Percentiles rank a stretch among this genome's conserved stretches.
phyloP scores from a whole-genome alignment of 2,797 vertebrate genomes.

The Sebastes matsubarae region DNA sequence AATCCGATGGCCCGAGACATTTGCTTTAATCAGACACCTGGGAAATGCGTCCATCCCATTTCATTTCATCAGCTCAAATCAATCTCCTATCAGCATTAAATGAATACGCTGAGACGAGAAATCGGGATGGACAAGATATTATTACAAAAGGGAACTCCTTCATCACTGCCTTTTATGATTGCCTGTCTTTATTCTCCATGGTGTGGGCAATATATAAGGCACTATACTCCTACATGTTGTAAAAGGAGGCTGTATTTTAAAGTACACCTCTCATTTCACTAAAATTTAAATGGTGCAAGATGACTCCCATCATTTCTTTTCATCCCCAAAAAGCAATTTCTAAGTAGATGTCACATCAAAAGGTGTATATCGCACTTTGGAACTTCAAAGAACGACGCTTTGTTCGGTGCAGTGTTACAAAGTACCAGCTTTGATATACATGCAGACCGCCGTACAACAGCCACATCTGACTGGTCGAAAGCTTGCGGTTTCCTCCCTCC shows the following conservation, averaged over 20 bases:
- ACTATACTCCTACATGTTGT: not conserved
- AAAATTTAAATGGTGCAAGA: not conserved
- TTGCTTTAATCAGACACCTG: conserved; percentile 72
- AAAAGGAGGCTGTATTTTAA: not conserved
- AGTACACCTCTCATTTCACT: not conserved
- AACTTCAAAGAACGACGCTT: conserved; percentile 4
- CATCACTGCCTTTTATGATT: conserved; percentile 33
- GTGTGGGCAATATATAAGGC: not conserved
- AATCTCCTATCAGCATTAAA: conserved; percentile 61
- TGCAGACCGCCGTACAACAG: not conserved
- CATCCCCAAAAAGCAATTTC: not conserved
- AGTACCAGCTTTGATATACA: conserved; percentile 1
- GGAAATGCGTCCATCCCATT: conserved; percentile 66
- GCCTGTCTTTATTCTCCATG: not conserved
- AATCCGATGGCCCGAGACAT: conserved; percentile 50
- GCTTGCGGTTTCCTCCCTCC: not conserved
- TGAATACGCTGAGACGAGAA: conserved; percentile 49
- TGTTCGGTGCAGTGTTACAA: not conserved
- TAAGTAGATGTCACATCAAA: not conserved
- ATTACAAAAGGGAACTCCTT: conserved; percentile 49
- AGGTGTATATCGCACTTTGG: not conserved
- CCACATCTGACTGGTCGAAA: conserved; percentile 9
- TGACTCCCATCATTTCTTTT: not conserved
- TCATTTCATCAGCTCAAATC: conserved; percentile 67
- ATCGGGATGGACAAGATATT: conserved; percentile 40